A percentile compares a stretch with the other conserved stretches of the same genome.
Conservation (phyloP, 1,140 invertebrate species). For the Gerris buenoi region DNA sequence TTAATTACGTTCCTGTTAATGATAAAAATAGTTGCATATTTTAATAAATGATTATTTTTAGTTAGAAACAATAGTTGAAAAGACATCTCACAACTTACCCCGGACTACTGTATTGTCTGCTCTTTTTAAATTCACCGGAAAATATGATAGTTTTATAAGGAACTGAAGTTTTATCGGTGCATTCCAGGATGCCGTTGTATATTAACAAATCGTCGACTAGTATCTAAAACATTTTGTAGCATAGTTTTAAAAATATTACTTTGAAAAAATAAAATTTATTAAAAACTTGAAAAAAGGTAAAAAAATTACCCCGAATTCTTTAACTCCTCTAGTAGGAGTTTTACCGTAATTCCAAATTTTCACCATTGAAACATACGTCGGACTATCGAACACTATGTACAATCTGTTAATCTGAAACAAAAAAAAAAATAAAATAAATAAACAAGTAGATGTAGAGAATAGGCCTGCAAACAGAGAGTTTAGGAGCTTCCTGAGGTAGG, state of each 20-base stretch:
- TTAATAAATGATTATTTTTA: too few species aligned
- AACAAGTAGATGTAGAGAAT: too few species aligned
- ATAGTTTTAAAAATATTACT: constrained; percentile 3
- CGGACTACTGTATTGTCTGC: too few species aligned
- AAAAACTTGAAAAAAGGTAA: constrained; percentile 2
- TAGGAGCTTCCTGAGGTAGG: too few species aligned
- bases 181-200: constrained; percentile 50
- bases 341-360: constrained; percentile 77
- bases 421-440: too few species aligned
- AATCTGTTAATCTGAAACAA: constrained; percentile 43
- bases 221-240: constrained; percentile 37
- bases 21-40: too few species aligned
- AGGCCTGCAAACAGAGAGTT: too few species aligned
- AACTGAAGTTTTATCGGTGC: constrained; percentile 15
- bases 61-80: too few species aligned
- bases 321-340: constrained; percentile 54
- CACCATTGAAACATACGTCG: constrained; percentile 53
- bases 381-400: constrained; percentile 62
- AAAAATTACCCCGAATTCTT: constrained; percentile 57
- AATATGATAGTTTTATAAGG: constrained; percentile 35
- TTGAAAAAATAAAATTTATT: constrained; percentile 12
- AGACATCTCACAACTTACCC: too few species aligned
- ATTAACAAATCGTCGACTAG: constrained; percentile 59
- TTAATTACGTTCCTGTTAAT: too few species aligned
- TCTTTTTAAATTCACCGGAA: constrained; percentile 5